phyloP scores from a whole-genome alignment of 2,113 vertebrate species.

The Macrotis lagotis region DNA sequence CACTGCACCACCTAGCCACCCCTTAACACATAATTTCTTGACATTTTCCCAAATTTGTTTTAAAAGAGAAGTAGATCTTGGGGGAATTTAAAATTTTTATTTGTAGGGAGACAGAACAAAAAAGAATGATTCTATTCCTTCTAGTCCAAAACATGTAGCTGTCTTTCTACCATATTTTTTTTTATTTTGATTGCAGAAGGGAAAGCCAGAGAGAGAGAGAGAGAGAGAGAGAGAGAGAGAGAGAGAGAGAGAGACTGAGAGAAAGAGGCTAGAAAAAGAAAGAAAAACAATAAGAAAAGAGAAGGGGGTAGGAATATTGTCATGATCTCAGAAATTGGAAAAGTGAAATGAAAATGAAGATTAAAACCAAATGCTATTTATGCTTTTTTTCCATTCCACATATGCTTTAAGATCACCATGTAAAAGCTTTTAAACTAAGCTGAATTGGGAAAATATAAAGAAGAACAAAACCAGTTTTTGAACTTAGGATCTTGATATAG shows the following conservation, averaged over 20 bases:
- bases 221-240: not conserved
- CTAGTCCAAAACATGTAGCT: not conserved
- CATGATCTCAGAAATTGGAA: not conserved
- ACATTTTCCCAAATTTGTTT: not conserved
- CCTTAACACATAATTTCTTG: not conserved
- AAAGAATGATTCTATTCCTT: not conserved
- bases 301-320: not conserved
- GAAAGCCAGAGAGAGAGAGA: not conserved
- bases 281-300: not conserved
- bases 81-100: not conserved
- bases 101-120: not conserved
- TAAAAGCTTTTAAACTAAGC: not conserved
- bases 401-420: not conserved
- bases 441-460: not conserved
- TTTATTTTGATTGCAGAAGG: not conserved
- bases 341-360: not conserved
- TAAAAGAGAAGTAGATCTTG: not conserved
- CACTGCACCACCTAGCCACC: too few relatives aligned
- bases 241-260: too few relatives aligned
- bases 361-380: not conserved
- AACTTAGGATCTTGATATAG: not conserved
- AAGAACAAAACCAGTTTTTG: not conserved
- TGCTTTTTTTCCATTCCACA: not conserved
- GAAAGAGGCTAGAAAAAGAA: not conserved
- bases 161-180: not conserved